Evolutionary conservation across 1,140 invertebrate genomes (phyloP), one percentile per base, ranked within the genome.

Genomic region (Drosophila bocki): DNA sequence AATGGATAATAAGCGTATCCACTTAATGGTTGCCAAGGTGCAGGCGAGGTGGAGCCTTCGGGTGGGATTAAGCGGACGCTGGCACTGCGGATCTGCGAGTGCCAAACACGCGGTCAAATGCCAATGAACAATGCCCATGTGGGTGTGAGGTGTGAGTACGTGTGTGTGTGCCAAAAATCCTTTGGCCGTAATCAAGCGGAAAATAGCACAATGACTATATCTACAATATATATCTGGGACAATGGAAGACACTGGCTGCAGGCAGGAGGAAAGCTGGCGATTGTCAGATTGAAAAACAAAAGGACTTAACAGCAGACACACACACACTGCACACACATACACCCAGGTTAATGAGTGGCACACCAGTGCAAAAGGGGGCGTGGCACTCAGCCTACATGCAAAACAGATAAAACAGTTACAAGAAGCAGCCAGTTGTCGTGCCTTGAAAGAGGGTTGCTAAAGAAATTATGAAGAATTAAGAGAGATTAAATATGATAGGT

Each of bases 131-230:
- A 90, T 79, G 79, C 67, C 17, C 8, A 0, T 19, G 44, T 7
- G 45, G 3, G 57, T 17, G 63, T 48, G 56, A 37, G 41, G 75
- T 75, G 62, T 44, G 71, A 29, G 44, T 61, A 62, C 75, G 78
- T 45, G 60, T 51, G 60, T 51, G 60, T 78, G 64, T 75, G 72
- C 84, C 77, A 88, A 86, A 87, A 85, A 86, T 85, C 78, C 85
- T 82, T 88, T 84, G 70, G 48, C 75, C 62, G 83, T 88, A 91
- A 91, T 91, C 88, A 91, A 91, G 83, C 84, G 80, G 70, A 91
- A 91, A 88, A 91, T 82, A 82, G 83, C 82, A 91, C 88, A 91
- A 91, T 91, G 87, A 91, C 85, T 91, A 91, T 91, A 91, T 91
- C 83, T 83, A 87, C 87, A 87, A 83, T 91, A 80, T 91, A 80